phyloP scores from a whole-genome alignment of 2,888 invertebrate genomes.

The Allolobophora icterica region DNA sequence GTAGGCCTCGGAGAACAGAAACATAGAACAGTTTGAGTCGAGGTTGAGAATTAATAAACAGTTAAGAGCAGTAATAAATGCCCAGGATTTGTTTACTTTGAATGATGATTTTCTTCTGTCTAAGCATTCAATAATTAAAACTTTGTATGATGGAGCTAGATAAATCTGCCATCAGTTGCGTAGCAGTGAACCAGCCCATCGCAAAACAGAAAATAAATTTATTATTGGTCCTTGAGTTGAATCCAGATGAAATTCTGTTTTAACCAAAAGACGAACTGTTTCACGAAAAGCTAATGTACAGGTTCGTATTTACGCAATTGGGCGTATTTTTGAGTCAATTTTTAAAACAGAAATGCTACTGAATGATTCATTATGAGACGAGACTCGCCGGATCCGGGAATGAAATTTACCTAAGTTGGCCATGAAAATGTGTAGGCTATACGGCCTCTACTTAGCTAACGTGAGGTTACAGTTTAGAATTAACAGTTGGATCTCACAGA shows the following conservation, averaged over 20 bases:
- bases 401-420: background rate
- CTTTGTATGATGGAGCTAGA: background rate
- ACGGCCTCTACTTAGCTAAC: background rate
- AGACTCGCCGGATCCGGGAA: background rate
- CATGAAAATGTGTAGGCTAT: background rate
- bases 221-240: background rate
- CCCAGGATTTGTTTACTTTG: too few species aligned
- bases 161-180: background rate
- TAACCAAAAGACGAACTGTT: background rate
- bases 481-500: too few species aligned
- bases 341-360: background rate
- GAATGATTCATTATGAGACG: background rate
- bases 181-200: background rate
- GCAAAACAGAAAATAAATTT: constrained; percentile 2
- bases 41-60: too few species aligned
- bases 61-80: too few species aligned
- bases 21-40: too few species aligned
- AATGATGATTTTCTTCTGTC: too few species aligned
- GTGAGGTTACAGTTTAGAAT: too few species aligned
- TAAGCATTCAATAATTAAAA: background rate
- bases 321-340: background rate
- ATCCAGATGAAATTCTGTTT: background rate
- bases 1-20: too few species aligned
- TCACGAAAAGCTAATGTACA: background rate
- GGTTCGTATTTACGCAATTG: background rate